Percentiles rank a stretch among this genome's conserved stretches.
Conservation (phyloP, 2,888 invertebrate species). For the Halictus ligatus region DNA sequence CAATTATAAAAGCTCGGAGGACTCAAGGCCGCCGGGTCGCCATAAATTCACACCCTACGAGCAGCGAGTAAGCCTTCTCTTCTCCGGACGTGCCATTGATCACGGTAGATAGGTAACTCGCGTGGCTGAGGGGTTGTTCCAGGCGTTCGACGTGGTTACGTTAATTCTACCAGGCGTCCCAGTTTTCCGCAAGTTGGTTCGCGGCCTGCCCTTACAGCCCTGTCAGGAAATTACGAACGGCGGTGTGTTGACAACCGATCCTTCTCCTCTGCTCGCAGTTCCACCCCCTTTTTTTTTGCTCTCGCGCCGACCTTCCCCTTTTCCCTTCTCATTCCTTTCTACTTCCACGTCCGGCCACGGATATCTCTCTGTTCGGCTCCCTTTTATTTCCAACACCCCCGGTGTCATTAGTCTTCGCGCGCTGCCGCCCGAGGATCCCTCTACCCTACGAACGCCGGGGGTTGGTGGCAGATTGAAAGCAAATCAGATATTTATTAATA, state of each 20-base stretch:
- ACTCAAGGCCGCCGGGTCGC: constrained; percentile 52
- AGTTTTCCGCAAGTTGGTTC: constrained; percentile 66
- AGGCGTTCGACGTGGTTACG: constrained; percentile 66
- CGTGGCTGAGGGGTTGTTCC: constrained; percentile 51
- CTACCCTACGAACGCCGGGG: constrained; percentile 10
- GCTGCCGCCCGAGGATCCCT: constrained; percentile 10
- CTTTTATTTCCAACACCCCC: constrained; percentile 20
- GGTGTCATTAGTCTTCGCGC: constrained; percentile 45
- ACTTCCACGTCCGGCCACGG: not conserved
- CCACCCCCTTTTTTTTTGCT: constrained; percentile 44
- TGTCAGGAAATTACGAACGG: constrained; percentile 67
- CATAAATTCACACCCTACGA: constrained; percentile 63
- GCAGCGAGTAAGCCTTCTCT: constrained; percentile 41
- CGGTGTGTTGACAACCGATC: constrained; percentile 67
- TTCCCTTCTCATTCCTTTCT: not conserved
- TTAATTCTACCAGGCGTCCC: constrained; percentile 74
- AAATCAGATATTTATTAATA: constrained; percentile 72
- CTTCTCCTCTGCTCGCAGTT: constrained; percentile 44
- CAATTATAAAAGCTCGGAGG: constrained; percentile 43
- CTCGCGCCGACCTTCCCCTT: not conserved
- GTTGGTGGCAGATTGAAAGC: constrained; percentile 55
- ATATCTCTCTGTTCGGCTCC: not conserved
- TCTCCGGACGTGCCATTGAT: constrained; percentile 67
- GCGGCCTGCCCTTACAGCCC: constrained; percentile 24
- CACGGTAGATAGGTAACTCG: constrained; percentile 64